These are phyloP conservation scores for Neoseiulus cucumeris DNA, from an alignment of 1,140 invertebrate genomes.

Conservation along the genomic window DNA sequence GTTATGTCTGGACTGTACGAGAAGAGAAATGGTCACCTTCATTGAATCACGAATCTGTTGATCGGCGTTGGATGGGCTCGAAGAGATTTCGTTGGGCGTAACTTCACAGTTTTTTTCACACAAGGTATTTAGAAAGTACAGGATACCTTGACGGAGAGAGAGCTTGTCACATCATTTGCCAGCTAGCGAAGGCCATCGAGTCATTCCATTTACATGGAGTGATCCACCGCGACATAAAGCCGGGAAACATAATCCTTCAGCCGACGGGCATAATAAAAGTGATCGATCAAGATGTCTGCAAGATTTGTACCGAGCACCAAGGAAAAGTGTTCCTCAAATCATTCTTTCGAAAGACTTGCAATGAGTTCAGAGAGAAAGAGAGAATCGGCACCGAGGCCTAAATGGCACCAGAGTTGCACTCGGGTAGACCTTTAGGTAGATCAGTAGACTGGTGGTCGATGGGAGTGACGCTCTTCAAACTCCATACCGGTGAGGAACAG, in stretches of 20 bases:
- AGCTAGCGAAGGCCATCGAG: neutral
- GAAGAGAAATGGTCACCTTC: too few relatives aligned
- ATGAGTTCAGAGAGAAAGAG: neutral
- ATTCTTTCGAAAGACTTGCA: neutral
- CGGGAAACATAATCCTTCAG: neutral
- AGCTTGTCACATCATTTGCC: neutral
- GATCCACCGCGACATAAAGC: neutral
- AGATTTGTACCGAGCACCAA: neutral
- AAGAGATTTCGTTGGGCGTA: too few relatives aligned
- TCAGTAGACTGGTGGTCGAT: neutral
- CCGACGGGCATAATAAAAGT: neutral
- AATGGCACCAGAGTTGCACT: neutral
- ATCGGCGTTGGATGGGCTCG: too few relatives aligned
- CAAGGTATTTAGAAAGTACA: too few relatives aligned
- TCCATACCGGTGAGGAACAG: neutral
- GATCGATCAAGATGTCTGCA: neutral
- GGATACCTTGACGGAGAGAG: neutral
- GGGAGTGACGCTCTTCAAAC: neutral
- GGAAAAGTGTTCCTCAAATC: neutral
- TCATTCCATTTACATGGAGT: neutral
- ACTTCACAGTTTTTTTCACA: too few relatives aligned
- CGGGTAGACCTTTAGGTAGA: neutral
- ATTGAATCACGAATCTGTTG: too few relatives aligned
- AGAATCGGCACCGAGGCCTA: neutral
- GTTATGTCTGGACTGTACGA: too few relatives aligned